phyloP scores from a whole-genome alignment of 1,140 invertebrate species.

The Calephelis virginiensis region DNA sequence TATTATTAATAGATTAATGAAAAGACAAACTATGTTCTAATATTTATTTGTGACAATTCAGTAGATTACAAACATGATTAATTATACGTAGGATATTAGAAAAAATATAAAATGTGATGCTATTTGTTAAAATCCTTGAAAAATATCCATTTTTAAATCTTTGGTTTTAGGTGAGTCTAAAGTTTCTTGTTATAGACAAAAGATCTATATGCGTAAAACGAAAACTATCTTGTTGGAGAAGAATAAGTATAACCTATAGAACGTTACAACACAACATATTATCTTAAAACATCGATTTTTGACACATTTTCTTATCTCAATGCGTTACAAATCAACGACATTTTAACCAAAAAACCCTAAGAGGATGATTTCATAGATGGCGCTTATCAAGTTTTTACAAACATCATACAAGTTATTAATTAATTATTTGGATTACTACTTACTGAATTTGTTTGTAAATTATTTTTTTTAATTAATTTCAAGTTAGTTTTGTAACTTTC shows the following conservation, averaged over 20 bases:
- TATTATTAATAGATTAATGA: too few species aligned
- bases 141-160: conserved; percentile 25
- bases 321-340: neutral
- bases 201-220: conserved; percentile 9
- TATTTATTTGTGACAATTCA: conserved; percentile 13
- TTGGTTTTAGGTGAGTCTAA: conserved; percentile 23
- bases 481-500: too few species aligned
- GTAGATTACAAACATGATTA: conserved; percentile 7
- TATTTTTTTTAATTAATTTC: too few species aligned
- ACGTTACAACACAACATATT: conserved; percentile 20
- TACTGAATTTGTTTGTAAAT: too few species aligned
- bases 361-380: too few species aligned
- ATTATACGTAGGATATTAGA: conserved; percentile 52
- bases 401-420: neutral
- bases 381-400: neutral
- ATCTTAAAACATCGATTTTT: conserved; percentile 7
- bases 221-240: neutral
- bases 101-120: conserved; percentile 68
- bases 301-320: neutral
- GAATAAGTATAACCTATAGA: conserved; percentile 13
- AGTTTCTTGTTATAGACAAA: conserved; percentile 9
- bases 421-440: too few species aligned
- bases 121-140: conserved; percentile 47
- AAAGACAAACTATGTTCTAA: neutral
- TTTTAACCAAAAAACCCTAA: too few species aligned